Evolutionary conservation across 2,888 invertebrate species (phyloP).

Genomic region (Leucophenga montana): DNA sequence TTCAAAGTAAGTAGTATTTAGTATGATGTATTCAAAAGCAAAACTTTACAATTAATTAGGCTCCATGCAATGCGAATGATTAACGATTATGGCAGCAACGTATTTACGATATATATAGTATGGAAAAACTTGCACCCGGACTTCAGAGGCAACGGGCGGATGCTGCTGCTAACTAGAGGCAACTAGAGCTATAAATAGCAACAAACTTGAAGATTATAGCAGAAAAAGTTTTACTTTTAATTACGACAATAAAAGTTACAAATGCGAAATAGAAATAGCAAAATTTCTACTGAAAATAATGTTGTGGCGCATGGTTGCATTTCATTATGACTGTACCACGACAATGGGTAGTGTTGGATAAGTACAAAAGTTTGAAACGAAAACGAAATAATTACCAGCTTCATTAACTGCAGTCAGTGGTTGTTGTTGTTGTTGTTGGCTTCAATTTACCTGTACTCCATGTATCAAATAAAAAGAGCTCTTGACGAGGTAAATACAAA

Average conservation of each 20-base stretch:
- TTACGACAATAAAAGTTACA: conserved; percentile 58
- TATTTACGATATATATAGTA: not conserved
- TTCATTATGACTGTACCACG: not conserved
- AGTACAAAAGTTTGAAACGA: not conserved
- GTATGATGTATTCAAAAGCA: conserved; percentile 28
- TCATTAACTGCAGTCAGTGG: conserved; percentile 16
- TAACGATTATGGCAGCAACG: conserved; percentile 58
- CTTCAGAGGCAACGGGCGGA: not conserved
- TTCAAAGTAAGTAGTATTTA: conserved; percentile 11
- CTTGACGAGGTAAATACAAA: too few species aligned
- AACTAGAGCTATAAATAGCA: conserved; percentile 25
- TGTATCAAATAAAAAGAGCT: too few species aligned
- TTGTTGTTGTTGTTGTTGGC: not conserved
- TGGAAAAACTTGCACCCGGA: not conserved
- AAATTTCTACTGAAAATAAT: not conserved
- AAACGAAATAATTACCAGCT: conserved; percentile 23
- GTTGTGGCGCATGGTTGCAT: conserved; percentile 15
- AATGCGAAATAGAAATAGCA: conserved; percentile 29
- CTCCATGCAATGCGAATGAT: conserved; percentile 51
- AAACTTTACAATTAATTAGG: conserved; percentile 66
- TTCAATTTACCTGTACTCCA: not conserved
- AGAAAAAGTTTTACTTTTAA: conserved; percentile 55
- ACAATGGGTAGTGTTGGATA: not conserved
- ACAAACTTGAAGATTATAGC: conserved; percentile 43
- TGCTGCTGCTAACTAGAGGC: too few species aligned